Percentiles rank a stretch among this genome's conserved stretches.
phyloP scores from a whole-genome alignment of 2,113 vertebrate species.

The Noturus placidus region DNA sequence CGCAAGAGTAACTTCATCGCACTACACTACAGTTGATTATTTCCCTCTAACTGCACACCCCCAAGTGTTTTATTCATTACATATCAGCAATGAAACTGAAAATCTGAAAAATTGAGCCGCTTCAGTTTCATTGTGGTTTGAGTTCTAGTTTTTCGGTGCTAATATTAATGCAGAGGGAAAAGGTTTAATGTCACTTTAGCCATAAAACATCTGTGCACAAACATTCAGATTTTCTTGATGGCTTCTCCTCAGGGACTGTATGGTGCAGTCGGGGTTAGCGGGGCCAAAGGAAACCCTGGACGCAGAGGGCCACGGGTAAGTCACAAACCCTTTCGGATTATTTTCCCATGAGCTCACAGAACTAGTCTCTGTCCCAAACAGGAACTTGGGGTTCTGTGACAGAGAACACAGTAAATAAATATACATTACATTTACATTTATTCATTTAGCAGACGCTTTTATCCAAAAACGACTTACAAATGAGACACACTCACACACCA shows the following conservation, averaged over 20 bases:
- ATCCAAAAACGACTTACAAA: no score
- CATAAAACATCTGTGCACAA: background rate
- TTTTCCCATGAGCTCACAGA: background rate
- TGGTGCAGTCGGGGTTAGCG: slow-evolving; percentile 32
- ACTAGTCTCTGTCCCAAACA: background rate
- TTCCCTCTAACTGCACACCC: background rate
- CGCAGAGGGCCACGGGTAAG: slow-evolving; percentile 23
- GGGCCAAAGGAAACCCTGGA: slow-evolving; percentile 37
- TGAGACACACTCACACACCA: no score
- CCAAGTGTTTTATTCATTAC: background rate
- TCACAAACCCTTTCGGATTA: background rate
- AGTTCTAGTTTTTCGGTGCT: no score
- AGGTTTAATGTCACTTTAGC: background rate
- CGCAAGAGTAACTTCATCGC: background rate
- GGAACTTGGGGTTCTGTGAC: background rate
- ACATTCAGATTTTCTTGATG: background rate
- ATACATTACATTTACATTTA: no score
- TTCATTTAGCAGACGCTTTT: no score
- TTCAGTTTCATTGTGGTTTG: no score
- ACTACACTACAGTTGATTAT: background rate
- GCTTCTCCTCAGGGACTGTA: slow-evolving; percentile 28
- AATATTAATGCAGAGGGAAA: background rate
- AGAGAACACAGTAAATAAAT: background rate
- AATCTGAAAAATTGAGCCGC: no score
- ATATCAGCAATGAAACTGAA: background rate